Base-by-base conservation (phyloP, 2,888 invertebrate genomes). In the Crocallis elinguaria region DNA sequence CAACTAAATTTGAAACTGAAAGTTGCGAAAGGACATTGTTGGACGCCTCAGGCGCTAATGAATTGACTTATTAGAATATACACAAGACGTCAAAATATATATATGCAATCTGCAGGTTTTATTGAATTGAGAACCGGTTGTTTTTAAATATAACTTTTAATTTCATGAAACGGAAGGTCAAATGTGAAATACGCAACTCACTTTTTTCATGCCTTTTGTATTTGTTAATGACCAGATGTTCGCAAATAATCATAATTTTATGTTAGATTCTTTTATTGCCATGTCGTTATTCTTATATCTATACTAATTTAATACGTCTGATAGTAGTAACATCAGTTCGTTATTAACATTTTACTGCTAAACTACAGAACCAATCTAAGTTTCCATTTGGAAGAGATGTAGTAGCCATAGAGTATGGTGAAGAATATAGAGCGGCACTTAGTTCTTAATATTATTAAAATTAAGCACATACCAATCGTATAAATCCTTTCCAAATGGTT, bases 1-100 rank as follows among this genome's bases (percentile, higher is more conserved):
- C 73, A 79, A 77, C 65, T 67, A 64, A 62, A 71, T 72, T 69
- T 67, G 68, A 66, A 71, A 71, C 76, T 76, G 79, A 80, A 81
- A 80, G 79, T 79, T 75, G 66, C 68, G 71, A 73, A 71, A 77
- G 71, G 71, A 73, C 69, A 66, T 69, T 65, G 71, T 66, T 65
- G 59, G 70, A 67, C 73, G 75, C 65, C 62, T 54, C 63, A 71
- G 73, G 73, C 71, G 75, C 71, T 83, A 79, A 83, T 79, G 59
- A 57, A 56, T 51, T n/a, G 57, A 62, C 66, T 71, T 64, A 65
- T 72, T 79, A 73, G 73, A 74, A 69, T 71, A 69, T 12, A 36
- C 16, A 33, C 16, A 23, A 16, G 17, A 12, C 12, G 36, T 39
- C 14, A 44, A 57, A 41, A 49, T 54, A 49, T 33, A 36, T 60